Percentiles rank a stretch among this genome's conserved stretches.
These are phyloP conservation scores for Gymnarchus niloticus DNA, from an alignment of 2,113 vertebrate species.

Conservation along the genomic window DNA sequence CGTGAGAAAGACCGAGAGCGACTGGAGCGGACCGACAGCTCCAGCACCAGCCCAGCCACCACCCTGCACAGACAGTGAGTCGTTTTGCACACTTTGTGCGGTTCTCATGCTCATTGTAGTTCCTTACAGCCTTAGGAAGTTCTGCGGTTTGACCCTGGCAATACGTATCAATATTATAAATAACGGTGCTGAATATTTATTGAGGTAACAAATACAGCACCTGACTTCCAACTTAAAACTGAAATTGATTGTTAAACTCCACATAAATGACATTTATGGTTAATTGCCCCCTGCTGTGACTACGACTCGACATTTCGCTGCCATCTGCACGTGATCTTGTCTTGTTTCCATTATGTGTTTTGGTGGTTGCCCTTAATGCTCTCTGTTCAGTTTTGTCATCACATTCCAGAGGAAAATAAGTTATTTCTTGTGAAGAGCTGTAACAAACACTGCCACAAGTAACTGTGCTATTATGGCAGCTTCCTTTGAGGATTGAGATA, in stretches of 20 bases:
- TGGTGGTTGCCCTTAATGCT: not conserved
- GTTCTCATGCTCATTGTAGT: not conserved
- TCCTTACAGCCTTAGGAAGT: no score
- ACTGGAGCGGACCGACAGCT: slow-evolving; percentile 62
- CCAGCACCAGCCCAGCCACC: slow-evolving; percentile 71
- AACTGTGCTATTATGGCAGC: not conserved
- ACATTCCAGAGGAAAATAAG: not conserved
- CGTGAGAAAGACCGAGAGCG: slow-evolving; percentile 57
- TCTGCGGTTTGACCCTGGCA: no score
- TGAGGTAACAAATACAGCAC: no score
- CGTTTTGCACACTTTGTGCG: not conserved
- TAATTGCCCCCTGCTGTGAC: not conserved
- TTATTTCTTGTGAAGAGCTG: not conserved
- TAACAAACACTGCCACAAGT: not conserved
- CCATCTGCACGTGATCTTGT: not conserved
- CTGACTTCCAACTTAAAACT: not conserved
- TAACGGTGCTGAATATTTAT: not conserved
- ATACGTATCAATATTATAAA: not conserved
- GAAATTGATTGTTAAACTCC: not conserved
- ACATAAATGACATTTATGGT: not conserved
- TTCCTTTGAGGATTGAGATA: not conserved
- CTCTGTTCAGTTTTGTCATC: no score
- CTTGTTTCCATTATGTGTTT: not conserved
- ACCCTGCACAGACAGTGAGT: slow-evolving; percentile 82
- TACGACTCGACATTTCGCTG: not conserved